Base-by-base conservation (phyloP, 53 echinoderm and acorn worm genomes). In the Antedon mediterranea region DNA sequence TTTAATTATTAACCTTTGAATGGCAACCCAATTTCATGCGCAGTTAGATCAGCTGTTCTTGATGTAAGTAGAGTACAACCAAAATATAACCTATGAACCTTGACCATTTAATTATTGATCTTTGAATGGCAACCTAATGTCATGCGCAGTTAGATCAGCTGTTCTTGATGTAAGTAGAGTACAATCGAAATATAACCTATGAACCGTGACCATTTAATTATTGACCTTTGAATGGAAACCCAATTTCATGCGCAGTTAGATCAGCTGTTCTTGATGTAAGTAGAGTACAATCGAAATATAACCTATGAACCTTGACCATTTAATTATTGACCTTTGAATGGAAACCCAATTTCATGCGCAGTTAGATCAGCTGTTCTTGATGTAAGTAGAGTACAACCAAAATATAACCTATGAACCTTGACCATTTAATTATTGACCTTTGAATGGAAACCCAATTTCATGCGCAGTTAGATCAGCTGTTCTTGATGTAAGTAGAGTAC, bases 301-400 rank as follows among this genome's bases (percentile, higher is more conserved):
- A 37, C 37, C 37, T 37, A 6, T 37, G 37, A 37, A 37, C 37
- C 37, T 37, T 37, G 4, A 37, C 11, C 4, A 37, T 37, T 11
- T 11, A 37, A 11, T 37, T 37, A 37, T 37, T 6, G 4, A 11
- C 37, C 11, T 37, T 37, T 37, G 4, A 37, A 6, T 37, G 98
- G 98, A n/a, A 90, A 93, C 71, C 98, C 98, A 43, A 86, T 98
- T 44, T 86, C 98, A 0, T 87, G 98, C 74, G 93, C 98, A 43
- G 93, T 93, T 30, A 98, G 98, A 0, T 85, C 84, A 72, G 93
- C 98, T 28, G 98, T 98, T 3, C 73, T 98, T 43, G 93, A 98
- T 84, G 98, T 98, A 81, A 43, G 89, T 71, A 14, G n/a, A n/a
- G n/a, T 71, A 14, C n/a, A n/a, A n/a, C n/a, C n/a, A n/a, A n/a